Evolutionary conservation across 1,140 invertebrate species (phyloP), one percentile per base, ranked within the genome.

Genomic region (Apis dorsata): DNA sequence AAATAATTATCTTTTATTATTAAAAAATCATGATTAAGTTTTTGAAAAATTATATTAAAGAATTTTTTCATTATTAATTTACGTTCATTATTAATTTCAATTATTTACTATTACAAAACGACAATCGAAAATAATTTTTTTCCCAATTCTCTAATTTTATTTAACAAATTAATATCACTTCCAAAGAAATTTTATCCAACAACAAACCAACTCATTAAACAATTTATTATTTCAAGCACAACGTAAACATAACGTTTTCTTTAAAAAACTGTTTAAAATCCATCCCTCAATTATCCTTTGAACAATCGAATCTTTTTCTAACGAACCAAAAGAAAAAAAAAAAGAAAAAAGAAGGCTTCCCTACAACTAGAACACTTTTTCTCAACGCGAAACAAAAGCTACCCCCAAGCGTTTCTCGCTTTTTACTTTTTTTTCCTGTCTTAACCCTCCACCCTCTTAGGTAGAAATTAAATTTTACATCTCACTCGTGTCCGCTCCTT

Each of bases 391-490:
- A 51, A 63, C 74, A 63, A 76, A 76, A 76, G 74, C 74, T 17
- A 28, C 74, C 74, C 34, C 34, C 44, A 13, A 53, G 57, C 12
- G 10, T 74, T 51, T 62, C 17, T 74, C 72, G 21, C 21, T 62
- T 51, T 74, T 74, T 74, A 49, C 44, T 34, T 60, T 28, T 53
- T 76, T 49, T n/a, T 19, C 17, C 11, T 34, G 34, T 24, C 59
- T 75, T 51, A 62, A 72, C 70, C n/a, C n/a, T 5, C 60, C 74
- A 5, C n/a, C 24, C 24, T 72, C 70, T 72, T 73, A 73, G 71
- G 60, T 76, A 60, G 74, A 76, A 76, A 76, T 76, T 76, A 76
- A 76, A 76, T 76, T 76, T 76, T 76, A 76, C 74, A 76, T 76
- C 74, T 65, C 74, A 60, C 44, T 60, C 49, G 74, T 53, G 74